Conservation (phyloP, 2,113 vertebrate species). For the Platichthys stellatus region DNA sequence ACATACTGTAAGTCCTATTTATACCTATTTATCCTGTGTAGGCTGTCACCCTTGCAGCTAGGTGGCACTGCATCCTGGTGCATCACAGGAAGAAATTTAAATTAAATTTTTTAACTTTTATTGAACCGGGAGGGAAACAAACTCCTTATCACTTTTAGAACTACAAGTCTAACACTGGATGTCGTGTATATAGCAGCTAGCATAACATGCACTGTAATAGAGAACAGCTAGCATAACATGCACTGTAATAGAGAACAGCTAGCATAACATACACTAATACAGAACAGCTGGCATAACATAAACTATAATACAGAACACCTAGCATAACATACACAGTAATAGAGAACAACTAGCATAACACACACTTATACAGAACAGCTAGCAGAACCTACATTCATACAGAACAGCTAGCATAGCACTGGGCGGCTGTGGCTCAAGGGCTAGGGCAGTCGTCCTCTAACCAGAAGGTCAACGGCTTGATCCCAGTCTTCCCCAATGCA, state of each 20-base stretch:
- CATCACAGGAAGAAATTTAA: constrained; percentile 44
- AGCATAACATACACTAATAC: not conserved
- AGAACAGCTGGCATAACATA: not conserved
- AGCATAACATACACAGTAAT: too few species aligned
- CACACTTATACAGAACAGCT: not conserved
- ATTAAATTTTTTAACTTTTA: not conserved
- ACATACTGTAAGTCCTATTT: constrained; percentile 69
- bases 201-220: not conserved
- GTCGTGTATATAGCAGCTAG: not conserved
- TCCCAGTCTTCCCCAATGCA: too few species aligned
- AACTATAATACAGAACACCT: too few species aligned
- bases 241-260: too few species aligned
- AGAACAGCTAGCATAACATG: not conserved
- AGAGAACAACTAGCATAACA: not conserved
- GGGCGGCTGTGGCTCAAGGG: too few species aligned
- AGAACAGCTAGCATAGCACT: not conserved
- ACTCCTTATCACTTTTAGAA: not conserved
- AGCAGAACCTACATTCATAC: not conserved
- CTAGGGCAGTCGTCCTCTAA: too few species aligned
- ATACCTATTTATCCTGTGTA: constrained; percentile 70
- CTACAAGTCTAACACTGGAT: not conserved
- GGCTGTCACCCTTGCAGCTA: constrained; percentile 72
- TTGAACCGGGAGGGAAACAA: constrained; percentile 14
- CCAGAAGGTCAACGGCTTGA: too few species aligned
- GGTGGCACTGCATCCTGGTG: constrained; percentile 46